These are phyloP conservation scores for Drosophila melanogaster DNA, from an alignment of 1,140 invertebrate genomes.

Conservation along the genomic window DNA sequence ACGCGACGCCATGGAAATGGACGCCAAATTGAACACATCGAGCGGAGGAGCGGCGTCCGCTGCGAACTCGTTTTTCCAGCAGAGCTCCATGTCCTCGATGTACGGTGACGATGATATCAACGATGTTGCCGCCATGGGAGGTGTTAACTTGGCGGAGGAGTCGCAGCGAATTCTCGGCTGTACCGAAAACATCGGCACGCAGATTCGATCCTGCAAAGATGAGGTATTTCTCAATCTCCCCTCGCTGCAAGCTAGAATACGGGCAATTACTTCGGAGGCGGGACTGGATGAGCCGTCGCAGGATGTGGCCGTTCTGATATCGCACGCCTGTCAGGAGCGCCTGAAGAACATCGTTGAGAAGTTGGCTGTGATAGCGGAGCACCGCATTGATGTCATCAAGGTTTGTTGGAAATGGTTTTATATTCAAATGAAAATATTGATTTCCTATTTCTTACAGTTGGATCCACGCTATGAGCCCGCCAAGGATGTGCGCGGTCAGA, in stretches of 20 bases:
- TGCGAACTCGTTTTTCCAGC: slow-evolving; percentile 81
- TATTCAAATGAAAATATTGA: neutral
- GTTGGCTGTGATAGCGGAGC: slow-evolving; percentile 96
- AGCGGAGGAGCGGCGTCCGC: slow-evolving; percentile 59
- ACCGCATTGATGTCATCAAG: slow-evolving; percentile 95
- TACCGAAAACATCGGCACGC: slow-evolving; percentile 97
- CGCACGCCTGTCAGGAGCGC: slow-evolving; percentile 97
- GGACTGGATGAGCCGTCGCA: slow-evolving; percentile 94
- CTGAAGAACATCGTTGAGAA: slow-evolving; percentile 97
- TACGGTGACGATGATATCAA: slow-evolving; percentile 97
- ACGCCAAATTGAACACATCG: slow-evolving; percentile 81
- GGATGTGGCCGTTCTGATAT: slow-evolving; percentile 96
- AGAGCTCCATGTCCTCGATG: slow-evolving; percentile 84
- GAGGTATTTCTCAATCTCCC: slow-evolving; percentile 94
- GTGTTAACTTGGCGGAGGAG: slow-evolving; percentile 99
- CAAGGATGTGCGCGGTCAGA: slow-evolving; percentile 95
- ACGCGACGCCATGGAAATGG: slow-evolving; percentile 58
- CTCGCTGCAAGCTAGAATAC: slow-evolving; percentile 91
- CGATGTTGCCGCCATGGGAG: slow-evolving; percentile 99
- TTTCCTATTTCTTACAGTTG: slow-evolving; percentile 85
- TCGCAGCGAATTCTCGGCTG: slow-evolving; percentile 97
- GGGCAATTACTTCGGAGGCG: slow-evolving; percentile 89
- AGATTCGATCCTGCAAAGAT: slow-evolving; percentile 98
- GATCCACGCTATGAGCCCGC: slow-evolving; percentile 95
- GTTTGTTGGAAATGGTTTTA: slow-evolving; percentile 83